Evolutionary conservation across 2,888 invertebrate genomes (phyloP).

Genomic region (Exocentrus adspersus): DNA sequence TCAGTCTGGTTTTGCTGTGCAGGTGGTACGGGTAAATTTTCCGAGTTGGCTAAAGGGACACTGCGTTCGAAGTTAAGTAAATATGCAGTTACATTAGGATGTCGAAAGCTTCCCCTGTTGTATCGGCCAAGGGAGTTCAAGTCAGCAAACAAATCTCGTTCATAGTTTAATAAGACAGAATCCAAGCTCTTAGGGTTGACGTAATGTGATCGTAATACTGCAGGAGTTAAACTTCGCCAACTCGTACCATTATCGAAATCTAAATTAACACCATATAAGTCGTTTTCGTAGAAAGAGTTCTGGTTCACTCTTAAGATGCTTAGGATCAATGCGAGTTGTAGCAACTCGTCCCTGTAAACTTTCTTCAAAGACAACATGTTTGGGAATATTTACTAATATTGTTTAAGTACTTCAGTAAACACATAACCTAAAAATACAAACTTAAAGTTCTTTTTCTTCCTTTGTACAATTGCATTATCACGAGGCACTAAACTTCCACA

Average conservation of each 20-base stretch:
- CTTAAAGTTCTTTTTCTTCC: background rate
- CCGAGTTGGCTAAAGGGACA: constrained; percentile 43
- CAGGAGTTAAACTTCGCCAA: constrained; percentile 71
- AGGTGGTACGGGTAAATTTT: constrained; percentile 35
- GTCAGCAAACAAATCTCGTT: constrained; percentile 78
- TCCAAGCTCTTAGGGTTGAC: constrained; percentile 79
- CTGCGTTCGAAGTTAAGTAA: constrained; percentile 68
- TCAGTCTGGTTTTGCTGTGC: constrained; percentile 39
- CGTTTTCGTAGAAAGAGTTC: constrained; percentile 73
- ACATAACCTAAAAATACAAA: constrained; percentile 44
- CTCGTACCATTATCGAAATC: constrained; percentile 76
- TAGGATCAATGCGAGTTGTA: constrained; percentile 83
- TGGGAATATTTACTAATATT: constrained; percentile 29
- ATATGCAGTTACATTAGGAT: constrained; percentile 70
- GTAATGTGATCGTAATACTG: constrained; percentile 70
- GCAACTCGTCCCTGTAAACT: constrained; percentile 81
- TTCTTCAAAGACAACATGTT: constrained; percentile 85
- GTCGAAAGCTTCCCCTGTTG: constrained; percentile 65
- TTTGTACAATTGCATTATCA: constrained; percentile 5
- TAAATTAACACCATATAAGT: constrained; percentile 57
- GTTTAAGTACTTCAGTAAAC: constrained; percentile 17
- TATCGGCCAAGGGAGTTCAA: constrained; percentile 76
- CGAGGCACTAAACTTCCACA: constrained; percentile 1
- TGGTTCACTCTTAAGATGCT: constrained; percentile 83
- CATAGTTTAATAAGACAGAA: constrained; percentile 75